Evolutionary conservation across 1,140 invertebrate species (phyloP).

Genomic region (Pogonus chalceus): DNA sequence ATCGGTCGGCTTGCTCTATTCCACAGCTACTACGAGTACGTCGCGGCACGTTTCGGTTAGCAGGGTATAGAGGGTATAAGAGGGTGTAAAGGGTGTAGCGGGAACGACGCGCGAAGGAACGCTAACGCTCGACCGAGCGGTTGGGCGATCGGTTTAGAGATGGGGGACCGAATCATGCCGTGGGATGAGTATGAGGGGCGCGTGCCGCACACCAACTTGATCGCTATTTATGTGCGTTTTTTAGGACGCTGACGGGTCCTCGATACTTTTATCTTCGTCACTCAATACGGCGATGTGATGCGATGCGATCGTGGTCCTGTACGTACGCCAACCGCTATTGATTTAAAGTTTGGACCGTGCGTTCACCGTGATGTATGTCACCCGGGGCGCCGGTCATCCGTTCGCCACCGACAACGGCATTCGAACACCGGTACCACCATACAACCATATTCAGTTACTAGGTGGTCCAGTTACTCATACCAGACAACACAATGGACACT

Average conservation of each 20-base stretch:
- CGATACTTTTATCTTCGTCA: slow-evolving; percentile 26
- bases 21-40: neutral
- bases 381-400: slow-evolving; percentile 22
- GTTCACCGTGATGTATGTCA: slow-evolving; percentile 32
- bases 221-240: slow-evolving; percentile 19
- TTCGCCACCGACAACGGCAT: slow-evolving; percentile 28
- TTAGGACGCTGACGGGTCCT: slow-evolving; percentile 20
- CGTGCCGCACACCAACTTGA: neutral
- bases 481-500: too few relatives aligned
- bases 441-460: too few relatives aligned
- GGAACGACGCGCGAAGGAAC: neutral
- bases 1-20: neutral
- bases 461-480: too few relatives aligned
- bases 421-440: slow-evolving; percentile 23
- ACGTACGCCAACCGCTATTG: slow-evolving; percentile 28
- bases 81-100: too few relatives aligned
- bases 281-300: slow-evolving; percentile 26
- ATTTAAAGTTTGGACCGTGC: slow-evolving; percentile 29
- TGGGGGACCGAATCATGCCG: too few relatives aligned
- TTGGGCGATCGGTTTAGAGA: neutral
- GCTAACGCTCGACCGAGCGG: neutral
- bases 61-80: too few relatives aligned
- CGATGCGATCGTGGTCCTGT: slow-evolving; percentile 20
- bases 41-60: neutral
- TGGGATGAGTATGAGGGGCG: neutral